Evolutionary conservation across 2,888 invertebrate genomes (phyloP).

Genomic region (Drosophila melanosoma): DNA sequence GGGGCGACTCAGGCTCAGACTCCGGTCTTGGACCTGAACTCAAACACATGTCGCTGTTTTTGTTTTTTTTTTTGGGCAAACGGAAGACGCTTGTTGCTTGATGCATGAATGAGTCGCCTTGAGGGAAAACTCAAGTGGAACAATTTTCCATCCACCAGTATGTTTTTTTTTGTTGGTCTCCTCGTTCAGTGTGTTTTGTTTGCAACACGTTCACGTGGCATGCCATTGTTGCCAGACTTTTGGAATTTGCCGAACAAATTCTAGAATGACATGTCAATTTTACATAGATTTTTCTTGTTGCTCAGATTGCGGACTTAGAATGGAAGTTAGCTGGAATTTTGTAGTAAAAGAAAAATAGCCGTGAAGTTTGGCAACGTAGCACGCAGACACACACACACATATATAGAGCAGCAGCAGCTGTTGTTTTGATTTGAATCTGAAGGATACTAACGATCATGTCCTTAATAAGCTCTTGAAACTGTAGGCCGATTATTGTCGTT

Average conservation of each 20-base stretch:
- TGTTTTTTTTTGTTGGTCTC: slow-evolving; percentile 11
- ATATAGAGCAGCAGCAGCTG: slow-evolving; percentile 25
- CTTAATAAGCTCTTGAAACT: slow-evolving; percentile 19
- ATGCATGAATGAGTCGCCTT: slow-evolving; percentile 63
- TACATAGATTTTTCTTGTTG: slow-evolving; percentile 36
- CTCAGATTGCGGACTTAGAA: slow-evolving; percentile 51
- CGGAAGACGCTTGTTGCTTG: slow-evolving; percentile 63
- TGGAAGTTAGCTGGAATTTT: slow-evolving; percentile 38
- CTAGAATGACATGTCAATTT: slow-evolving; percentile 65
- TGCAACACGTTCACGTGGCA: slow-evolving; percentile 67
- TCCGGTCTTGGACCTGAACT: slow-evolving; percentile 36
- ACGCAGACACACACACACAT: neutral
- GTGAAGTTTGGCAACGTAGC: slow-evolving; percentile 45
- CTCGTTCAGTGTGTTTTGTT: slow-evolving; percentile 51
- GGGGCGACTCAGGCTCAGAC: slow-evolving; percentile 21
- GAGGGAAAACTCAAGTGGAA: slow-evolving; percentile 74
- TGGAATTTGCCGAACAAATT: slow-evolving; percentile 18
- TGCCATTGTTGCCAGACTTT: slow-evolving; percentile 52
- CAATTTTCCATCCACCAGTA: slow-evolving; percentile 43
- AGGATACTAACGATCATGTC: slow-evolving; percentile 6
- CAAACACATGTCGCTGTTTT: slow-evolving; percentile 73
- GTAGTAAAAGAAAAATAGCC: slow-evolving; percentile 5
- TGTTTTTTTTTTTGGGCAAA: slow-evolving; percentile 40
- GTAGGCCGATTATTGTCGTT: slow-evolving; percentile 1
- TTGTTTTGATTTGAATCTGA: slow-evolving; percentile 39